Percentiles rank a stretch among this genome's conserved stretches.
Conservation (phyloP, 2,797 vertebrate genomes). For the Cephalopachus bancanus region DNA sequence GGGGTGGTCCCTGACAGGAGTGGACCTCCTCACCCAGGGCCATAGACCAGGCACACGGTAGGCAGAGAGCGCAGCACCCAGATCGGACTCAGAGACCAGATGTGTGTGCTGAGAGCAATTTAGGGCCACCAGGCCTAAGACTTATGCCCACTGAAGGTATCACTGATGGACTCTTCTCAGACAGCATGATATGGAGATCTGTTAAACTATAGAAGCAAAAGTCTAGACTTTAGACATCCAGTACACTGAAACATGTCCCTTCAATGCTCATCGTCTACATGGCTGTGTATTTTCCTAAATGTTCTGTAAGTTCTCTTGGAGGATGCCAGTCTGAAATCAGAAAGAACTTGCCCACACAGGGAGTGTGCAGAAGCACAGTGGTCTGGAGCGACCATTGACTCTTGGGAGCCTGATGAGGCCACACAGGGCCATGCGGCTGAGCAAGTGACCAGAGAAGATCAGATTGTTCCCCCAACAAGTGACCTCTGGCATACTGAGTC, state of each 20-base stretch:
- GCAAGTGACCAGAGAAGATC: too few species aligned
- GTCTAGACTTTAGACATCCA: not conserved
- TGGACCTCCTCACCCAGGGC: not conserved
- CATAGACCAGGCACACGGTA: not conserved
- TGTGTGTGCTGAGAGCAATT: not conserved
- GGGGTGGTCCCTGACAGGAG: not conserved
- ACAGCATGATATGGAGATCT: too few species aligned
- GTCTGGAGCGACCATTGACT: too few species aligned
- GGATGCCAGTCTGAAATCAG: not conserved
- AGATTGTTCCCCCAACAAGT: not conserved
- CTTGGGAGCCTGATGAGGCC: too few species aligned
- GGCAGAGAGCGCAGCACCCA: not conserved
- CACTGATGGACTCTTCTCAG: not conserved
- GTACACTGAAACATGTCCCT: not conserved
- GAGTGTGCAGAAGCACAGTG: not conserved
- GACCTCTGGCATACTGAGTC: not conserved
- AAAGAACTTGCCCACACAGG: not conserved
- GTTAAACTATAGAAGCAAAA: too few species aligned
- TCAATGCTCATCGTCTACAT: not conserved
- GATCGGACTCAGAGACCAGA: not conserved
- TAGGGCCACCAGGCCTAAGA: not conserved
- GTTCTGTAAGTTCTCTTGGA: not conserved
- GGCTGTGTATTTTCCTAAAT: not conserved
- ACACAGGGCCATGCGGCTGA: too few species aligned
- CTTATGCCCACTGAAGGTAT: not conserved